Percentiles rank a stretch among this genome's conserved stretches.
Evolutionary conservation across 2,797 vertebrate genomes (phyloP).

Genomic region (Echeneis naucrates): DNA sequence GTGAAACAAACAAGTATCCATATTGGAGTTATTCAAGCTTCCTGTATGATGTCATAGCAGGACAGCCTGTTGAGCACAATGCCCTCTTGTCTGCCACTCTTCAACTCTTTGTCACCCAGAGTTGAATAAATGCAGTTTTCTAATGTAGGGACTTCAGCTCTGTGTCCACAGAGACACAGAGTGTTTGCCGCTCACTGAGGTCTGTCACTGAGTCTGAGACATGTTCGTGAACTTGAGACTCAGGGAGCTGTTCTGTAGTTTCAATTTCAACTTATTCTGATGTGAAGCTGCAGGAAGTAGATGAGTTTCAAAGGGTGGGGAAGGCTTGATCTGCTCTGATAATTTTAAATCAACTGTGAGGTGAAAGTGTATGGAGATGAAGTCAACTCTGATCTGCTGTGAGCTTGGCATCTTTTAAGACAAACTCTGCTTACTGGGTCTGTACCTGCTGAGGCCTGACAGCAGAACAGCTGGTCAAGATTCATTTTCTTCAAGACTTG

Average conservation of each 20-base stretch:
- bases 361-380: not conserved
- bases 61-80: constrained; percentile 64
- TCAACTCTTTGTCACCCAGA: constrained; percentile 59
- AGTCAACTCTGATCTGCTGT: not conserved
- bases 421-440: too few relatives aligned
- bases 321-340: not conserved
- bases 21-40: constrained; percentile 30
- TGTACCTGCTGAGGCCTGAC: too few relatives aligned
- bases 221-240: not conserved
- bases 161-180: not conserved
- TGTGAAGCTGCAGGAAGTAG: not conserved
- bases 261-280: too few relatives aligned
- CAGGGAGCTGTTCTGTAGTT: too few relatives aligned
- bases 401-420: not conserved
- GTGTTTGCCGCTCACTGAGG: not conserved
- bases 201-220: not conserved
- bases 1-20: not conserved
- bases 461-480: too few relatives aligned
- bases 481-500: too few relatives aligned
- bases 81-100: constrained; percentile 66
- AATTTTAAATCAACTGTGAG: not conserved
- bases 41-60: constrained; percentile 74
- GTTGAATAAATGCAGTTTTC: constrained; percentile 48
- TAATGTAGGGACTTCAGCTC: constrained; percentile 14
- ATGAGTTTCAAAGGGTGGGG: too few relatives aligned